Base-by-base conservation (phyloP, 2,113 vertebrate species). In the Centropus unirufus region DNA sequence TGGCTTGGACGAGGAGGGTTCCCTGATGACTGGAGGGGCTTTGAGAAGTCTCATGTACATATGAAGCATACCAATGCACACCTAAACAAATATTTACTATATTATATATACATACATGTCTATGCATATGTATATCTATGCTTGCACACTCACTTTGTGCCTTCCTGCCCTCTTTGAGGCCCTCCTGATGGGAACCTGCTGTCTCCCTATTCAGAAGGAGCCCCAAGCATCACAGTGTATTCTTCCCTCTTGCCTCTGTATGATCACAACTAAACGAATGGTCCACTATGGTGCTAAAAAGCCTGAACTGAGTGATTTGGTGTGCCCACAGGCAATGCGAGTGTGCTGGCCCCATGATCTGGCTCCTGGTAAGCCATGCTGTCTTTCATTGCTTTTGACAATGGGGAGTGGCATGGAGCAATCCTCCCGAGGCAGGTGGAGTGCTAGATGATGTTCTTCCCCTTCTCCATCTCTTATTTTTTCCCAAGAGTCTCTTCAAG, bases 191-290 rank as follows among this genome's bases (percentile, higher is more conserved):
- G 44, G 18, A 17, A 42, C 22, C 40, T 11, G 16, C 9, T 20
- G n/a, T 15, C 23, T 59, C 29, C 20, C 10, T 26, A 5, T 40
- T 8, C 20, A 24, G 73, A 32, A 36, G 59, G 17, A 66, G 29
- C 14, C 30, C 27, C 15, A 9, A 1, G 39, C 1, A 0, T 30
- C 17, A 4, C 2, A 0, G 46, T 3, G 9, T 8, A 51, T 27
- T n/a, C 78, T 78, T 39, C n/a, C 29, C 21, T 2, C 24, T 16
- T 10, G 23, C 4, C 24, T 19, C 69, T 15, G 27, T 17, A 7
- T 27, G 72, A 36, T 2, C 39, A 24, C 39, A 32, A 10, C 3
- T 14, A 32, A 57, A 22, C 1, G 2, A 40, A 47, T 3, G 16
- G 36, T 36, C 36, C 9, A 0, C 17, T 23, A 9, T 0, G 5